These are phyloP conservation scores for Holothuria scabra DNA, from an alignment of 53 echinoderm and acorn worm genomes.

Conservation along the genomic window DNA sequence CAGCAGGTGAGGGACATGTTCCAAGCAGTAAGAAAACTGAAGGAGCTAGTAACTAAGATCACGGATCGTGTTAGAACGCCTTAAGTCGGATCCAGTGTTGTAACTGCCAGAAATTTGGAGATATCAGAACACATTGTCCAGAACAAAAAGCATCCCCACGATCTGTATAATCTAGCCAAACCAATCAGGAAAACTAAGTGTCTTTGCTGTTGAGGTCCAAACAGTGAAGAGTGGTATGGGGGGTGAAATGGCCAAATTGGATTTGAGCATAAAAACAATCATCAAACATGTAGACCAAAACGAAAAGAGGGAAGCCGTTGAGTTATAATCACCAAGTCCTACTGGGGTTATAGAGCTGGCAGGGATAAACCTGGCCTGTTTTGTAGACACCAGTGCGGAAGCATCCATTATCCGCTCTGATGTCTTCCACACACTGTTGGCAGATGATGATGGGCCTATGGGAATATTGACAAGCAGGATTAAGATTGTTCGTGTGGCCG, in stretches of 20 bases:
- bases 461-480: not conserved
- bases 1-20: not conserved
- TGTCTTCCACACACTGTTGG: conserved; percentile 37
- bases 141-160: not conserved
- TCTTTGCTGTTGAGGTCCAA: not conserved
- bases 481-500: conserved; percentile 22
- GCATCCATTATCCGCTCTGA: conserved; percentile 55
- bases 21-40: not conserved
- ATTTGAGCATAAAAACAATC: not conserved
- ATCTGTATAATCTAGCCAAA: not conserved
- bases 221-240: not conserved
- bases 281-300: too few species aligned
- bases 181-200: not conserved
- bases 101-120: not conserved
- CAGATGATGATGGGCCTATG: not conserved
- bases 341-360: conserved; percentile 25
- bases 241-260: not conserved
- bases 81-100: not conserved
- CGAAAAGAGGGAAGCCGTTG: not conserved
- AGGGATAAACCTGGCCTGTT: conserved; percentile 26
- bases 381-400: conserved; percentile 58
- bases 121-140: not conserved
- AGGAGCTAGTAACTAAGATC: not conserved
- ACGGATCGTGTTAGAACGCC: not conserved
- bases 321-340: conserved; percentile 40